phyloP scores from a whole-genome alignment of 2,797 vertebrate species.

The Myotis pilosus region DNA sequence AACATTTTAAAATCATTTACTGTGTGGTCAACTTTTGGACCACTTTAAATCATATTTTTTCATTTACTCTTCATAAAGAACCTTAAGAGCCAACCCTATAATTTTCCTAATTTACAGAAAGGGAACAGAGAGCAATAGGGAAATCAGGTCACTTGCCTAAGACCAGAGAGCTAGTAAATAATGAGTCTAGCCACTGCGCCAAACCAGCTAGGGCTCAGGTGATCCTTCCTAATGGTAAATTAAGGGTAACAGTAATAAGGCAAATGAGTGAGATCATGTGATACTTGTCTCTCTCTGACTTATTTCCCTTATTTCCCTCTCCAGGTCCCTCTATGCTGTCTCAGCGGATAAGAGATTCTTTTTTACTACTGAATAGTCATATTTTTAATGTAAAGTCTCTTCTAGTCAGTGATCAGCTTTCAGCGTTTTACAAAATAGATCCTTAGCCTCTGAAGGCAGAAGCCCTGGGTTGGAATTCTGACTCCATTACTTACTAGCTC shows the following conservation, averaged over 20 bases:
- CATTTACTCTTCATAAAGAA: background rate
- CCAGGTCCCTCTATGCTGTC: no score
- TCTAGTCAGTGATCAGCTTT: background rate
- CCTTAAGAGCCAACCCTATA: background rate
- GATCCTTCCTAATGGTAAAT: no score
- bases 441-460: background rate
- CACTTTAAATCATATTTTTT: background rate
- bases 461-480: background rate
- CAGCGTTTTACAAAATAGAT: background rate
- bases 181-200: no score
- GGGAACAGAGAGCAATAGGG: background rate
- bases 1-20: background rate
- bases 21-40: background rate
- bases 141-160: background rate
- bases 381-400: background rate
- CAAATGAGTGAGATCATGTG: no score
- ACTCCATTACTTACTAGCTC: no score
- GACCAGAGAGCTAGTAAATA: background rate
- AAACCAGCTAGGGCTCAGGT: no score
- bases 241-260: no score
- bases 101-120: background rate
- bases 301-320: no score
- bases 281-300: no score
- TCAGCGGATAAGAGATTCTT: no score
- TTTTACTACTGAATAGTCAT: background rate